Percentiles rank a stretch among this genome's conserved stretches.
Conservation (phyloP, 2,888 invertebrate species). For the Notodonta ziczac region DNA sequence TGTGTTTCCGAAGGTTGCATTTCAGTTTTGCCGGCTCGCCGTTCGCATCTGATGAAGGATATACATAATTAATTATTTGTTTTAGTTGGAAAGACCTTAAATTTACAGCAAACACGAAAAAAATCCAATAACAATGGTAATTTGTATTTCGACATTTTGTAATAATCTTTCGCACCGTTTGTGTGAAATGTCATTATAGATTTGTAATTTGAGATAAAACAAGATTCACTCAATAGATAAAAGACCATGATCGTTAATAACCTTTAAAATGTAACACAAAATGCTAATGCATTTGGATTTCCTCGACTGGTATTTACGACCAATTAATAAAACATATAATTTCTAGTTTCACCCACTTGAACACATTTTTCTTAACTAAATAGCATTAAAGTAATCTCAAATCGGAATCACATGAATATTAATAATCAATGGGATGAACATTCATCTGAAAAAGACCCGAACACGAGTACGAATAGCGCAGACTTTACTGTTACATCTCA, state of each 20-base stretch:
- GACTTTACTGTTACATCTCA: constrained; percentile 50
- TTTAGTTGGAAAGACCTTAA: neutral
- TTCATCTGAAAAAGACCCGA: constrained; percentile 17
- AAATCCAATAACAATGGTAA: neutral
- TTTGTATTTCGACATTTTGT: neutral
- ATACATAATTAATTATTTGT: constrained; percentile 8
- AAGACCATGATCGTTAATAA: constrained; percentile 24
- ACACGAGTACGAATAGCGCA: constrained; percentile 22
- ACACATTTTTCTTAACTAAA: constrained; percentile 23
- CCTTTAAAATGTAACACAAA: constrained; percentile 17
- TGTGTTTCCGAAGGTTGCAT: constrained; percentile 97
- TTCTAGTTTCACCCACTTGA: constrained; percentile 17
- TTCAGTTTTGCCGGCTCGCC: constrained; percentile 2
- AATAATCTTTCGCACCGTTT: constrained; percentile 28
- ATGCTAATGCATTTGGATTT: constrained; percentile 22
- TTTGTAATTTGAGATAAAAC: constrained; percentile 17
- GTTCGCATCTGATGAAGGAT: constrained; percentile 49
- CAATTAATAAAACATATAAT: constrained; percentile 33
- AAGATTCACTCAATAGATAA: constrained; percentile 33
- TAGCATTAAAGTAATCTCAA: constrained; percentile 18
- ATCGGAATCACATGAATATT: constrained; percentile 25
- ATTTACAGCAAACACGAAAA: neutral
- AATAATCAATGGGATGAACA: constrained; percentile 21
- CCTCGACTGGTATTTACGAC: constrained; percentile 28
- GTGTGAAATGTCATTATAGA: constrained; percentile 25